phyloP scores from a whole-genome alignment of 1,140 invertebrate genomes.

The Ceratina australensis region DNA sequence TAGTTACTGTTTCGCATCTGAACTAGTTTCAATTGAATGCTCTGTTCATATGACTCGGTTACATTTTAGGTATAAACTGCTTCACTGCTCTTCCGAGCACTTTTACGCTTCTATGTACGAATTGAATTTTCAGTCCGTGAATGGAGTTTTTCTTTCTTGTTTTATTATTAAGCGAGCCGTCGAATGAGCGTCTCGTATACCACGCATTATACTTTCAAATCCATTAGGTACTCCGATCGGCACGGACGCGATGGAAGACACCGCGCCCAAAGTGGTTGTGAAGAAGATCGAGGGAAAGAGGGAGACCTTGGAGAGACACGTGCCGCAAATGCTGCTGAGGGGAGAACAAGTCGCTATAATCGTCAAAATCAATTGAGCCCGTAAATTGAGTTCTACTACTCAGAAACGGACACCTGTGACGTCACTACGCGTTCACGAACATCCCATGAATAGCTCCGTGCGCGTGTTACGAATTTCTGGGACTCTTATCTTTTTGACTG shows the following conservation, averaged over 20 bases:
- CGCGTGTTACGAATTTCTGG: too few relatives aligned
- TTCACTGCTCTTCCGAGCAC: too few relatives aligned
- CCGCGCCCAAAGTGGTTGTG: conserved; percentile 78
- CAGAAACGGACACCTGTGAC: conserved; percentile 1
- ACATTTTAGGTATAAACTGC: too few relatives aligned
- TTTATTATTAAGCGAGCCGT: too few relatives aligned
- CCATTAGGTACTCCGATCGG: conserved; percentile 47
- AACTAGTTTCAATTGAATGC: too few relatives aligned
- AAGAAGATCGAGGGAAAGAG: conserved; percentile 81
- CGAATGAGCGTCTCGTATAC: too few relatives aligned
- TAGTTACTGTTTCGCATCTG: too few relatives aligned
- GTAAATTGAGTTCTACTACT: conserved; percentile 29
- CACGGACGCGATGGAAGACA: conserved; percentile 54
- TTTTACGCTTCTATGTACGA: too few relatives aligned
- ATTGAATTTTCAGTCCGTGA: too few relatives aligned
- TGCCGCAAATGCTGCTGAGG: conserved; percentile 90
- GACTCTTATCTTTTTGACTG: neutral
- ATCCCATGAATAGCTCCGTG: neutral
- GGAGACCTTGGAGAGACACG: conserved; percentile 85
- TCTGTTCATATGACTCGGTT: too few relatives aligned
- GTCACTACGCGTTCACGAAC: neutral
- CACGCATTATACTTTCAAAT: neutral
- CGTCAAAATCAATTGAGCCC: conserved; percentile 70
- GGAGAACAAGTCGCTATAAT: conserved; percentile 91
- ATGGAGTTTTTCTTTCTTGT: too few relatives aligned